Evolutionary conservation across 2,113 vertebrate genomes (phyloP).

Genomic region (Burhinus bistriatus): DNA sequence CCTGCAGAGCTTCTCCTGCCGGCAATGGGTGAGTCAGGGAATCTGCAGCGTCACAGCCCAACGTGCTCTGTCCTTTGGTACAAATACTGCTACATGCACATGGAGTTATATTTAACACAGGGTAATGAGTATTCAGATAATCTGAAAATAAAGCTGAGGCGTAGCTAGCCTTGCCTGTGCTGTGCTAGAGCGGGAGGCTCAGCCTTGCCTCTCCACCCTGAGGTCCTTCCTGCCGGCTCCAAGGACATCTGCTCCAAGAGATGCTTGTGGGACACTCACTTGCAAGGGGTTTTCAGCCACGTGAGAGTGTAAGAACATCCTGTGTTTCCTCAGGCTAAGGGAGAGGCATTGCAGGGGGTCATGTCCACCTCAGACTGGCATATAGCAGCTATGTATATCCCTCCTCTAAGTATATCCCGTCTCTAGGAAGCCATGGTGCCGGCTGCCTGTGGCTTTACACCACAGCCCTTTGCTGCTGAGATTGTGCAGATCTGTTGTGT

Average conservation of each 20-base stretch:
- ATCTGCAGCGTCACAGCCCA: background rate
- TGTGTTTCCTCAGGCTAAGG: background rate
- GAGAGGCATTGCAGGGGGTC: background rate
- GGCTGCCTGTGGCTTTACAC: background rate
- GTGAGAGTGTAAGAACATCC: background rate
- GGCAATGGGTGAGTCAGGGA: background rate
- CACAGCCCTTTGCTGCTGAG: background rate
- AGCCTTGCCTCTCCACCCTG: background rate
- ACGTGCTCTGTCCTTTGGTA: background rate
- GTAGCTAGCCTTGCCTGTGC: background rate
- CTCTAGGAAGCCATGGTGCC: background rate
- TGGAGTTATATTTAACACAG: background rate
- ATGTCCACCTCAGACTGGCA: background rate
- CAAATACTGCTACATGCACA: background rate
- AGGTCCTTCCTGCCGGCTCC: background rate
- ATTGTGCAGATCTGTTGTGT: background rate
- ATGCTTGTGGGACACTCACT: background rate
- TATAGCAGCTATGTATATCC: background rate
- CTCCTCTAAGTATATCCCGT: background rate
- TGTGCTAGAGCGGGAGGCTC: background rate
- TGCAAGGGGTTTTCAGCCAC: background rate
- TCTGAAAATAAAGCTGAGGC: background rate
- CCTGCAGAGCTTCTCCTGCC: background rate
- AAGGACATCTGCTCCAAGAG: background rate
- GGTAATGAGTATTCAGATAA: background rate